These are phyloP conservation scores for Heterodera filipjevi DNA, from an alignment of 2,888 invertebrate species.

Conservation along the genomic window DNA sequence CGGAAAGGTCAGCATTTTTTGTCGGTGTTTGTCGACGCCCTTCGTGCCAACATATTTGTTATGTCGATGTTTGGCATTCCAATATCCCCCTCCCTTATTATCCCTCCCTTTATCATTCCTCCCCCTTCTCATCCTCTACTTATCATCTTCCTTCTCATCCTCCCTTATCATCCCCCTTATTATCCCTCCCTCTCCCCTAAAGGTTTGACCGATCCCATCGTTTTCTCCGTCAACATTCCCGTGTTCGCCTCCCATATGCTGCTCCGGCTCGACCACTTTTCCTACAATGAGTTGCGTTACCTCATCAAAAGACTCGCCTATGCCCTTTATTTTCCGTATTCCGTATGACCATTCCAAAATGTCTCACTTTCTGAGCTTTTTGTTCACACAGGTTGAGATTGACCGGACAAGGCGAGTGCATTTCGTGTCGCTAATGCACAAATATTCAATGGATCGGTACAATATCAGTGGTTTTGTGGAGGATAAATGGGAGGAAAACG, in stretches of 20 bases:
- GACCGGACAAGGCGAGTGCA: not conserved
- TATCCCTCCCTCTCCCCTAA: not conserved
- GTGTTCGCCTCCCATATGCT: slow-evolving; percentile 31
- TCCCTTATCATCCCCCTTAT: slow-evolving; percentile 6
- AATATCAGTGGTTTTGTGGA: not conserved
- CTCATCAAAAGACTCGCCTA: slow-evolving; percentile 33
- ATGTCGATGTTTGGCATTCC: no score
- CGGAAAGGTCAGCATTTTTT: no score
- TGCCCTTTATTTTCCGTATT: slow-evolving; percentile 31
- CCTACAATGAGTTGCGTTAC: slow-evolving; percentile 31
- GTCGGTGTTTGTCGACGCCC: no score
- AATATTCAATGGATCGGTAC: slow-evolving; percentile 8
- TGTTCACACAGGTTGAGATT: not conserved
- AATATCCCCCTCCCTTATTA: no score
- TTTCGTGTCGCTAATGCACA: slow-evolving; percentile 8
- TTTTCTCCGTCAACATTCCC: slow-evolving; percentile 36
- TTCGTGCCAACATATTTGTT: no score
- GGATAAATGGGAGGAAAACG: not conserved
- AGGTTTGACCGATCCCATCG: slow-evolving; percentile 28
- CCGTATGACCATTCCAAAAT: not conserved
- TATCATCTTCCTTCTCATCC: not conserved
- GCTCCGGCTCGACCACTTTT: slow-evolving; percentile 24
- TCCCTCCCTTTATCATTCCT: no score
- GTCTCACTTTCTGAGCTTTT: not conserved
- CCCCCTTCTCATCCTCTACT: no score